Percentiles rank a stretch among this genome's conserved stretches.
Evolutionary conservation across 2,888 invertebrate genomes (phyloP).

Genomic region (Plebejus anna): DNA sequence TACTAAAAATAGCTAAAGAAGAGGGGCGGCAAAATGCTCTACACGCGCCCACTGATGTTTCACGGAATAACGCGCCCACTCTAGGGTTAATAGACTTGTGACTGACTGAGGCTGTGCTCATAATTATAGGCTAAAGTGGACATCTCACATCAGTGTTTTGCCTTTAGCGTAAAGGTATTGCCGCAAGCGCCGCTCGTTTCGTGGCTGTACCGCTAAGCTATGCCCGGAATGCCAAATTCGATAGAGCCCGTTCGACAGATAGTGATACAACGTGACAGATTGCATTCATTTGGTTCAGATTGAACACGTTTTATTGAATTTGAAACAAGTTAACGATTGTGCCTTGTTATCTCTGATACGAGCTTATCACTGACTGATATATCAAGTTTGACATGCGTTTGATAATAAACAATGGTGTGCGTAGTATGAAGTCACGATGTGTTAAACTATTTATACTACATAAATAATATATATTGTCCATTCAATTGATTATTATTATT

Average conservation of each 20-base stretch:
- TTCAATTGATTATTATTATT: not conserved
- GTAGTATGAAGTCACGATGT: not conserved
- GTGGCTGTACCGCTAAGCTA: slow-evolving; percentile 27
- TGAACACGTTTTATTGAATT: slow-evolving; percentile 45
- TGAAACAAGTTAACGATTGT: slow-evolving; percentile 12
- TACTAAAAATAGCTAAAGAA: too few species aligned
- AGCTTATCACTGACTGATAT: slow-evolving; percentile 8
- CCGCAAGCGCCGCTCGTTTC: not conserved
- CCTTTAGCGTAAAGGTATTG: not conserved
- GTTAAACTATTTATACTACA: not conserved
- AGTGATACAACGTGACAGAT: slow-evolving; percentile 42
- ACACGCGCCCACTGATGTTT: too few species aligned
- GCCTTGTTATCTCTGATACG: slow-evolving; percentile 10
- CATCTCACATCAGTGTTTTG: not conserved
- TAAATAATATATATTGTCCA: not conserved
- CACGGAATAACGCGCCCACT: too few species aligned
- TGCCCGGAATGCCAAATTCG: slow-evolving; percentile 38
- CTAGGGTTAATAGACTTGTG: too few species aligned
- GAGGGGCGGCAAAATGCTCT: too few species aligned
- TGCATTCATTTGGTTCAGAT: slow-evolving; percentile 44
- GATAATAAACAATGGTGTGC: not conserved
- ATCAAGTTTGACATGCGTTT: slow-evolving; percentile 14
- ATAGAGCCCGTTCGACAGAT: slow-evolving; percentile 41
- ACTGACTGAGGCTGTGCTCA: too few species aligned
- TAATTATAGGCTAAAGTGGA: too few species aligned